Conservation (phyloP, 2,797 vertebrate genomes). For the Epinephelus awoara region DNA sequence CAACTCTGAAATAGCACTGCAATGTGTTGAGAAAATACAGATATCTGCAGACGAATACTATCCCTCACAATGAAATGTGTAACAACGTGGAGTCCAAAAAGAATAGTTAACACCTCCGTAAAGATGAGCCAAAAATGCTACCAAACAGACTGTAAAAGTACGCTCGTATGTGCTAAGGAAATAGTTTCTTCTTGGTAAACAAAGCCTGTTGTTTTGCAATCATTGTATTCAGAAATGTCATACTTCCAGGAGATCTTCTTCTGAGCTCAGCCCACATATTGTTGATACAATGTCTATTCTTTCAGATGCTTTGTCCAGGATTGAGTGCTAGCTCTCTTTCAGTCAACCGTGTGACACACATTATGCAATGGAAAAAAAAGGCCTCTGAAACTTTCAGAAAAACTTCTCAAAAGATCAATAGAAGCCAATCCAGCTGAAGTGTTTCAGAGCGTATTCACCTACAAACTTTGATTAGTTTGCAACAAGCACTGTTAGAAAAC, state of each 20-base stretch:
- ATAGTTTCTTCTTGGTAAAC: background rate
- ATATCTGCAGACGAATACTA: constrained; percentile 34
- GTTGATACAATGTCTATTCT: background rate
- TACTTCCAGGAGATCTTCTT: background rate
- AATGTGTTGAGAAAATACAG: constrained; percentile 48
- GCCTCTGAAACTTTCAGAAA: background rate
- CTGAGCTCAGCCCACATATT: background rate
- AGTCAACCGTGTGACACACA: constrained; percentile 8
- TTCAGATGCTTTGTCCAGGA: constrained; percentile 1
- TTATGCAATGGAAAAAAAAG: background rate
- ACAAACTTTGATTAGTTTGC: background rate
- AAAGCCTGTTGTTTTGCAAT: constrained; percentile 2
- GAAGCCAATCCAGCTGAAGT: constrained; percentile 11
- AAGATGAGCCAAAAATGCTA: constrained; percentile 45
- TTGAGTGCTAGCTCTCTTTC: background rate
- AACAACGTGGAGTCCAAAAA: constrained; percentile 20
- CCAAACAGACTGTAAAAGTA: constrained; percentile 7
- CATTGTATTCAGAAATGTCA: background rate
- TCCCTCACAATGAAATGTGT: constrained; percentile 58
- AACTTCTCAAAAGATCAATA: background rate
- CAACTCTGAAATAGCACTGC: constrained; percentile 51
- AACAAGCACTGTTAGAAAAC: background rate
- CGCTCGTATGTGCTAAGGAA: background rate
- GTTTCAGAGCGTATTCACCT: background rate
- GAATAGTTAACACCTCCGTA: constrained; percentile 32